Percentiles rank a stretch among this genome's conserved stretches.
phyloP scores from a whole-genome alignment of 2,113 vertebrate species.

The Ptychochromis oligacanthus region DNA sequence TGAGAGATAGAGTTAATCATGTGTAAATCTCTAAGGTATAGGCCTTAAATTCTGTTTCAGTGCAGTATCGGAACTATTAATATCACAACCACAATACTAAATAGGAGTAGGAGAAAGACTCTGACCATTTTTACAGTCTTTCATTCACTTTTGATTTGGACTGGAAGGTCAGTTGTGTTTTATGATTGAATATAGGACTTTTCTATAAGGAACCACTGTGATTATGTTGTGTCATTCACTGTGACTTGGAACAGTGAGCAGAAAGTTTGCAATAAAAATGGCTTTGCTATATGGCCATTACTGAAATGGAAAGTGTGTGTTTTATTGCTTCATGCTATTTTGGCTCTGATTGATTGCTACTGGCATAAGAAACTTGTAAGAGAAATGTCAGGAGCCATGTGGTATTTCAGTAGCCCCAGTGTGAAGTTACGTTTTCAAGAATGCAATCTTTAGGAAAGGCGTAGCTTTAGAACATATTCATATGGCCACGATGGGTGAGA shows the following conservation, averaged over 20 bases:
- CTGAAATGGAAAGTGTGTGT: neutral
- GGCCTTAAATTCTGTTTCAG: neutral
- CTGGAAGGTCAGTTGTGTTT: slow-evolving; percentile 3
- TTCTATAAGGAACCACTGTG: neutral
- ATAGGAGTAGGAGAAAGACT: neutral
- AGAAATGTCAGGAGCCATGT: slow-evolving; percentile 8
- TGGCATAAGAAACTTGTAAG: neutral
- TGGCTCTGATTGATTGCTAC: neutral
- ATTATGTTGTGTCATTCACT: slow-evolving; percentile 2
- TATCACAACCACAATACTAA: neutral
- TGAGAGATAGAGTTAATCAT: neutral
- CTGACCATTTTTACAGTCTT: neutral
- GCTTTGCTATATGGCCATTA: neutral
- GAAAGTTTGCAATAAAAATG: neutral
- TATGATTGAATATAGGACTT: neutral
- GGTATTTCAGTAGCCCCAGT: neutral
- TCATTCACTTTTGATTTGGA: neutral
- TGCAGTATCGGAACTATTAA: neutral
- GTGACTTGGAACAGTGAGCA: slow-evolving; percentile 3
- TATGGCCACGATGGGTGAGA: neutral
- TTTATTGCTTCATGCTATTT: slow-evolving; percentile 1
- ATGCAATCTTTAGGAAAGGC: neutral
- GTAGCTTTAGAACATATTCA: neutral
- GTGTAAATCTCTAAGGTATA: neutral
- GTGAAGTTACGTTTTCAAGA: neutral